Percentiles rank a stretch among this genome's conserved stretches.
Conservation (phyloP, 2,888 invertebrate genomes). For the Xanthorhoe spadicearia region DNA sequence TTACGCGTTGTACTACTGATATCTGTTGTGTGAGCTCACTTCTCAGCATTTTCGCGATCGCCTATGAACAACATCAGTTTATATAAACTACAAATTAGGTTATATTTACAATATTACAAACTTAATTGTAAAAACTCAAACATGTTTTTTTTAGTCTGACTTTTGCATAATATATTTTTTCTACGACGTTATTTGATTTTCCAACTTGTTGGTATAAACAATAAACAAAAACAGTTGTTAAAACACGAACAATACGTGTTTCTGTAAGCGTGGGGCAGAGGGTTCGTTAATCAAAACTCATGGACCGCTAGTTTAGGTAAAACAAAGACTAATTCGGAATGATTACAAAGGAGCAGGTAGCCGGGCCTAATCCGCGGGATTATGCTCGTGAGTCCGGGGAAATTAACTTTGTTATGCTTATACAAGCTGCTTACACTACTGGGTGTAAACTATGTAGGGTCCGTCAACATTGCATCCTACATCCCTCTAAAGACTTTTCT, state of each 20-base stretch:
- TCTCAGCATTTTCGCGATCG: too few species aligned
- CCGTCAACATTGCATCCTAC: not conserved
- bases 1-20: too few species aligned
- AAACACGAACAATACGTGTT: not conserved
- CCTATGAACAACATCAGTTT: too few species aligned
- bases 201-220: too few species aligned
- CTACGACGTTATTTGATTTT: too few species aligned
- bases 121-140: too few species aligned
- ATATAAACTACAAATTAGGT: too few species aligned
- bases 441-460: constrained; percentile 2
- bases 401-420: constrained; percentile 42
- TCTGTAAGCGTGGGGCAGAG: not conserved
- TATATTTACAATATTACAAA: too few species aligned
- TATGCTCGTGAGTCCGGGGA: constrained; percentile 29
- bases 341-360: constrained; percentile 28
- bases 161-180: too few species aligned
- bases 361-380: constrained; percentile 39
- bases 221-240: not conserved
- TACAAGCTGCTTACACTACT: constrained; percentile 26
- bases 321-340: constrained; percentile 21
- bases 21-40: too few species aligned
- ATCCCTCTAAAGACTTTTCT: not conserved
- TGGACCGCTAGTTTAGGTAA: constrained; percentile 10
- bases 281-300: constrained; percentile 9
- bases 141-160: too few species aligned